phyloP scores from a whole-genome alignment of 2,888 invertebrate genomes.

The Matsumyia berberina region DNA sequence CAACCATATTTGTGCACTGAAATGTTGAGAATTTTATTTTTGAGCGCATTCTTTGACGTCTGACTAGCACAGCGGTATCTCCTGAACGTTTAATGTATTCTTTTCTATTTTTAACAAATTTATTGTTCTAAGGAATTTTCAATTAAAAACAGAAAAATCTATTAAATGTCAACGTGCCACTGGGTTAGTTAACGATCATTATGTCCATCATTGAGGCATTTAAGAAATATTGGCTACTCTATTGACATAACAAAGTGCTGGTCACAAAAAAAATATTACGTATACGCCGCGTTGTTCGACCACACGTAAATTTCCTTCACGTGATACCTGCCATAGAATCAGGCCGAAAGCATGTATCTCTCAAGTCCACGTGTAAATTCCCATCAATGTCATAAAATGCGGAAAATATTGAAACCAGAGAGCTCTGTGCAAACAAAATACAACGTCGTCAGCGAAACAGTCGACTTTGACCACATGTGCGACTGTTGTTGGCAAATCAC shows the following conservation, averaged over 20 bases:
- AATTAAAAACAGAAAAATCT: not conserved
- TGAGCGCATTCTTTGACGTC: not conserved
- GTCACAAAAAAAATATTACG: constrained; percentile 16
- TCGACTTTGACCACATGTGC: constrained; percentile 11
- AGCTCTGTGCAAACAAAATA: not conserved
- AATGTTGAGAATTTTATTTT: not conserved
- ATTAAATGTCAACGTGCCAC: not conserved
- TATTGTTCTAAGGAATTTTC: not conserved
- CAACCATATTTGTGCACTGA: not conserved
- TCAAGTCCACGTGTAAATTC: not conserved
- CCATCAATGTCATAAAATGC: constrained; percentile 6
- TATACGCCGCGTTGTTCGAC: constrained; percentile 16
- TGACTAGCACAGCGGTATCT: not conserved
- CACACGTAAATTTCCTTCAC: constrained; percentile 14
- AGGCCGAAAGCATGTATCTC: constrained; percentile 7
- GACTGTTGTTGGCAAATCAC: constrained; percentile 6
- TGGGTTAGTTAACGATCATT: not conserved
- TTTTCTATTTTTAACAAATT: not conserved
- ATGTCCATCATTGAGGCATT: too few species aligned
- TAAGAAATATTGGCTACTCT: too few species aligned
- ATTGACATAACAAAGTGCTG: too few species aligned
- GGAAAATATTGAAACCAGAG: constrained; percentile 13
- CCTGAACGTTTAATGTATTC: not conserved
- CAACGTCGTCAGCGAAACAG: not conserved
- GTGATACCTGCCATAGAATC: constrained; percentile 9